Evolutionary conservation across 1,140 invertebrate species (phyloP).

Genomic region (Meloidogyne floridensis): DNA sequence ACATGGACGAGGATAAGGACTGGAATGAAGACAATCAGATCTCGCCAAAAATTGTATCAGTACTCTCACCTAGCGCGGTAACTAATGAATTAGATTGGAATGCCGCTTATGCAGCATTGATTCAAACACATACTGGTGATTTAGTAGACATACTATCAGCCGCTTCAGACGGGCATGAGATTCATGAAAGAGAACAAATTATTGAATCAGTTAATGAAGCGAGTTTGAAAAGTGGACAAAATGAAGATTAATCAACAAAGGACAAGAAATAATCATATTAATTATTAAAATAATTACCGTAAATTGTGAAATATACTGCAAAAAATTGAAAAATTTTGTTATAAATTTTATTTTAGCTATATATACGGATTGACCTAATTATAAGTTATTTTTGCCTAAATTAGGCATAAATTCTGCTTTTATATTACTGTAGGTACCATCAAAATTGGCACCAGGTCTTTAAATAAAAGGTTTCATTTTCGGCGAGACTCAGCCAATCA

Average conservation of each 20-base stretch:
- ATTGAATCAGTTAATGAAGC: background rate
- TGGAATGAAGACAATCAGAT: background rate
- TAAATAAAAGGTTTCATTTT: too few species aligned
- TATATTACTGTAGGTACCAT: too few species aligned
- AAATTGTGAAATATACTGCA: too few species aligned
- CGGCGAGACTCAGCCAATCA: too few species aligned
- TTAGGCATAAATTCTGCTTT: too few species aligned
- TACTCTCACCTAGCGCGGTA: background rate
- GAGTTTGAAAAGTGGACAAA: background rate
- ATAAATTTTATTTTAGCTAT: background rate
- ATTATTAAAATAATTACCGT: too few species aligned
- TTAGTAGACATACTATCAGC: background rate
- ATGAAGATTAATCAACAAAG: background rate
- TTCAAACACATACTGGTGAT: background rate
- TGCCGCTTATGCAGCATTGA: background rate
- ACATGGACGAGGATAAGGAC: background rate
- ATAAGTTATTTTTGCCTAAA: background rate
- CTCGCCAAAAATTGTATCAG: background rate
- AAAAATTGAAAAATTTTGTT: too few species aligned
- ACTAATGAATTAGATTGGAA: conserved; percentile 5
- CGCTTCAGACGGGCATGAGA: background rate
- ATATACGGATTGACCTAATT: too few species aligned
- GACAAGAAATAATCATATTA: background rate
- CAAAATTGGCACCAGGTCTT: too few species aligned
- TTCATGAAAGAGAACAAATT: background rate